Evolutionary conservation across 2,888 invertebrate genomes (phyloP).

Genomic region (Amphipyra berbera): DNA sequence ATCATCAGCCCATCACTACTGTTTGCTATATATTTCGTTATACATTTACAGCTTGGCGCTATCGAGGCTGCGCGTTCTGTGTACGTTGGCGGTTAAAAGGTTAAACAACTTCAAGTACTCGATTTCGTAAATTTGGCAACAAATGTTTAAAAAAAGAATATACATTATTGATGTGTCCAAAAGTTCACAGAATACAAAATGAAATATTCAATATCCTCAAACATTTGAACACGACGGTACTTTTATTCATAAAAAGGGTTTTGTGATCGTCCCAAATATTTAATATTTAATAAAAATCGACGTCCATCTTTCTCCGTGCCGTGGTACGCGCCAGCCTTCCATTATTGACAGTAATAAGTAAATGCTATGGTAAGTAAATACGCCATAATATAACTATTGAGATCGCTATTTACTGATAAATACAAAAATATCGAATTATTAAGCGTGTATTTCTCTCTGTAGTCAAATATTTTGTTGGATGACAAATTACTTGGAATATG

Average conservation of each 20-base stretch:
- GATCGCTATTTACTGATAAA: constrained; percentile 29
- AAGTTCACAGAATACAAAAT: neutral
- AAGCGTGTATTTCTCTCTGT: constrained; percentile 41
- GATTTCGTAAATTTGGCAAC: neutral
- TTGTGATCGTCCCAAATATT: neutral
- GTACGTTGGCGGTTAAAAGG: too few relatives aligned
- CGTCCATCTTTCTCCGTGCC: neutral
- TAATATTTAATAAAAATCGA: constrained; percentile 3
- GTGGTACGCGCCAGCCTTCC: constrained; percentile 32
- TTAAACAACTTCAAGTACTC: too few relatives aligned
- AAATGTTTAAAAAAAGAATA: neutral
- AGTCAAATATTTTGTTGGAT: constrained; percentile 8
- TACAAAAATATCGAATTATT: constrained; percentile 45
- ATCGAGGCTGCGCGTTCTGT: too few relatives aligned
- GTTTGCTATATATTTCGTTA: too few relatives aligned
- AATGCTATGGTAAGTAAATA: neutral
- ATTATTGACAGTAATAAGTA: constrained; percentile 27
- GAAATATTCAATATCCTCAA: neutral
- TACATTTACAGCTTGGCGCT: too few relatives aligned
- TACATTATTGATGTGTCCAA: neutral
- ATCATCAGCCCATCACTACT: too few relatives aligned
- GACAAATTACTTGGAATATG: constrained; percentile 10
- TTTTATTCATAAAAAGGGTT: constrained; percentile 1
- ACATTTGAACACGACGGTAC: neutral
- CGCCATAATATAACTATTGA: constrained; percentile 13